phyloP scores from a whole-genome alignment of 2,888 invertebrate genomes.

The Carabus problematicus region DNA sequence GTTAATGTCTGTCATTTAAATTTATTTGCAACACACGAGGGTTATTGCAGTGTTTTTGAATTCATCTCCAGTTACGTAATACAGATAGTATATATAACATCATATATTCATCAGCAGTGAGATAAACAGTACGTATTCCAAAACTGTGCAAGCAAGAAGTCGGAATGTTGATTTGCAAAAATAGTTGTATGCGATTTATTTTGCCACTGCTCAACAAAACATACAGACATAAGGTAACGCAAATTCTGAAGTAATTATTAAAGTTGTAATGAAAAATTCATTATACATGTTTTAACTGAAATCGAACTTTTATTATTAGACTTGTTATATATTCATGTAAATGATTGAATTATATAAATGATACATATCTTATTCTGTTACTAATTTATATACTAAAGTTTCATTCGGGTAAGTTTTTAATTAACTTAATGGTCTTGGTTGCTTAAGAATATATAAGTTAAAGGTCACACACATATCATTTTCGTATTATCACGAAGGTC shows the following conservation, averaged over 20 bases:
- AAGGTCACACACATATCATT: constrained; percentile 23
- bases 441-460: constrained; percentile 10
- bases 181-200: constrained; percentile 5
- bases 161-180: constrained; percentile 17
- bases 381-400: neutral
- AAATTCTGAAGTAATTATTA: neutral
- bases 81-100: no score
- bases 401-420: neutral
- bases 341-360: neutral
- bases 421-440: constrained; percentile 8
- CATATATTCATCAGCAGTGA: no score
- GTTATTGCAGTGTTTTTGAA: no score
- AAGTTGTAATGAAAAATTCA: no score
- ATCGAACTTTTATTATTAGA: neutral
- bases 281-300: no score
- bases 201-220: constrained; percentile 8
- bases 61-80: no score
- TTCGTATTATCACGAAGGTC: neutral
- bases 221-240: constrained; percentile 18
- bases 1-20: no score
- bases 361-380: neutral
- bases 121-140: no score
- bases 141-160: neutral
- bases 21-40: no score
- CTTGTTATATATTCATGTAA: neutral